phyloP scores from a whole-genome alignment of 2,888 invertebrate species.

The Ophion ventricosus region DNA sequence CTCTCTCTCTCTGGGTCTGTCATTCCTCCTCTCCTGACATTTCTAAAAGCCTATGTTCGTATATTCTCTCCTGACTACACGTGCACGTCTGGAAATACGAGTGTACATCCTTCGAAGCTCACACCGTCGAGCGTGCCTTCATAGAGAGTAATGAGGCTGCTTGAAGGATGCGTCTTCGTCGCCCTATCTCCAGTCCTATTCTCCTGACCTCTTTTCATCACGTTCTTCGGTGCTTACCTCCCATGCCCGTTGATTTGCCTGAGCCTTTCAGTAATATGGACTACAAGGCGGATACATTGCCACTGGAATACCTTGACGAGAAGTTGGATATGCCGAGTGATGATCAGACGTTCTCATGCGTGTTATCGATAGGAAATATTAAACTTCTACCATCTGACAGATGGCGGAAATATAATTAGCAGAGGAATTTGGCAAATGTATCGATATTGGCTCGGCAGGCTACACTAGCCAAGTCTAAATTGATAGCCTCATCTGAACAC shows the following conservation, averaged over 20 bases:
- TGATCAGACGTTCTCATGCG: not conserved
- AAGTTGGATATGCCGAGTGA: conserved; percentile 2
- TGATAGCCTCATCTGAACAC: too few species aligned
- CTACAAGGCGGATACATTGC: conserved; percentile 37
- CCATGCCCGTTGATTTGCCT: conserved; percentile 23
- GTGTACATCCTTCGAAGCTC: conserved; percentile 53
- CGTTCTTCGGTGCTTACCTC: not conserved
- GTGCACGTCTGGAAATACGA: conserved; percentile 53
- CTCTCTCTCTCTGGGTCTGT: not conserved
- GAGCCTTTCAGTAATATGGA: not conserved
- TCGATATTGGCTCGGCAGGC: too few species aligned
- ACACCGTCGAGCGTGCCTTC: conserved; percentile 47
- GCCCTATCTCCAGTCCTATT: conserved; percentile 34
- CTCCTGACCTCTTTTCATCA: conserved; percentile 28
- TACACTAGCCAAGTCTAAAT: too few species aligned
- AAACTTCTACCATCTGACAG: not conserved
- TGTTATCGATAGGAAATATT: not conserved
- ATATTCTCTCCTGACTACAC: conserved; percentile 21
- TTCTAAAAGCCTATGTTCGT: conserved; percentile 22
- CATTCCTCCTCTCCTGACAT: not conserved
- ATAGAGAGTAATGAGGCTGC: conserved; percentile 68
- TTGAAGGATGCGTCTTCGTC: conserved; percentile 68
- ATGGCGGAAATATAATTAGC: not conserved
- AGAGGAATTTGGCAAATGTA: not conserved
- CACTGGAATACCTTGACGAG: conserved; percentile 43